Base-by-base conservation (phyloP, 1,140 invertebrate genomes). In the Leptestheria dahalacensis region DNA sequence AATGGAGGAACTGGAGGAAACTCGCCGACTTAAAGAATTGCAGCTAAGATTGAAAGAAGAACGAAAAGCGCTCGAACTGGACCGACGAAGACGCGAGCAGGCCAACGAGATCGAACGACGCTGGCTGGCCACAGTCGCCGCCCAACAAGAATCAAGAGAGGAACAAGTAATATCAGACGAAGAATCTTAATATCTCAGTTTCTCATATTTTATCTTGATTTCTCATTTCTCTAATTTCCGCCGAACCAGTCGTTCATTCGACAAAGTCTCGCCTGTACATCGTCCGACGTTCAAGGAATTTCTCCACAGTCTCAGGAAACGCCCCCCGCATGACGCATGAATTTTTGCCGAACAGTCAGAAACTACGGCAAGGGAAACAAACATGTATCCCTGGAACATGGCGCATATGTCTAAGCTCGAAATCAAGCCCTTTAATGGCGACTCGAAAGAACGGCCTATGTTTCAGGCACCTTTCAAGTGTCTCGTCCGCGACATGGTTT, bases 361-460 rank as follows among this genome's bases (percentile, higher is more conserved):
- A 23, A 2, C 51, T 41, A 9, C 33, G 33, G 28, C 21, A 52
- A n/a, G n/a, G 3, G 18, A 21, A 3, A 2, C 18, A 6, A 6
- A 48, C 2, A 2, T 48, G 48, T 6, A 18, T 20, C 52, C 15
- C 21, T n/a, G 52, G 24, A 28, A 23, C 10, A 41, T 15, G 15
- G 33, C 33, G 33, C 53, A 55, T 55, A 9, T 55, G 3, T 46
- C 53, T 1, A 46, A 55, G n/a, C 18, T 55, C 6, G 18, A 55
- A 18, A 20, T 55, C 20, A 46, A 28, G 41, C 9, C 21, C 4
- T 55, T 55, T 15, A 3, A 26, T 3, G 53, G 53, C 6, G 24
- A 55, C 18, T 28, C 26, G n/a, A 23, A 15, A 55, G 53, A 29
- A 2, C 29, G 53, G 53, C 53, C 53, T 15, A 55, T 28, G 53